phyloP scores from a whole-genome alignment of 1,140 invertebrate genomes.

The Augochlora pura region DNA sequence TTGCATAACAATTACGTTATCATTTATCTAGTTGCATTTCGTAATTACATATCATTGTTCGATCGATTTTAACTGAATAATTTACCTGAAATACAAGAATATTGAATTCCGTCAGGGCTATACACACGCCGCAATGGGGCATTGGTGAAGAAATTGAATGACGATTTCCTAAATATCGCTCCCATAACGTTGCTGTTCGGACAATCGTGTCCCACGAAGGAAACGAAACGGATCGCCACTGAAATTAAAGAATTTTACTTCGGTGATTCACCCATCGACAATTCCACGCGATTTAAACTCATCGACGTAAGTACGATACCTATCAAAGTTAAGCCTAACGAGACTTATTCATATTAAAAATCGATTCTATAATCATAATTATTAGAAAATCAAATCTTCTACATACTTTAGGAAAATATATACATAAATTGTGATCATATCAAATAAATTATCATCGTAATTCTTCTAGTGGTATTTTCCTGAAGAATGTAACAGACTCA shows the following conservation, averaged over 20 bases:
- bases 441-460: no score
- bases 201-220: constrained; percentile 78
- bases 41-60: background rate
- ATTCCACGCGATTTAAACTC: constrained; percentile 78
- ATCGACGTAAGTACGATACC: constrained; percentile 79
- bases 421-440: no score
- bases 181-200: constrained; percentile 84
- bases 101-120: constrained; percentile 58
- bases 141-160: constrained; percentile 74
- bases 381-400: no score
- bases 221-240: constrained; percentile 76
- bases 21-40: background rate
- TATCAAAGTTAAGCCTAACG: constrained; percentile 1
- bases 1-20: background rate
- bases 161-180: constrained; percentile 81
- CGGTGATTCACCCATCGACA: constrained; percentile 75
- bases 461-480: no score
- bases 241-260: constrained; percentile 84
- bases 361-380: no score
- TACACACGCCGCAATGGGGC: constrained; percentile 61
- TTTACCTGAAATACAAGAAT: background rate
- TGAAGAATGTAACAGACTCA: no score
- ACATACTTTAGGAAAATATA: no score
- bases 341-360: no score
- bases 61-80: no score